Base-by-base conservation (phyloP, 2,888 invertebrate species). In the Parochlus steinenii region DNA sequence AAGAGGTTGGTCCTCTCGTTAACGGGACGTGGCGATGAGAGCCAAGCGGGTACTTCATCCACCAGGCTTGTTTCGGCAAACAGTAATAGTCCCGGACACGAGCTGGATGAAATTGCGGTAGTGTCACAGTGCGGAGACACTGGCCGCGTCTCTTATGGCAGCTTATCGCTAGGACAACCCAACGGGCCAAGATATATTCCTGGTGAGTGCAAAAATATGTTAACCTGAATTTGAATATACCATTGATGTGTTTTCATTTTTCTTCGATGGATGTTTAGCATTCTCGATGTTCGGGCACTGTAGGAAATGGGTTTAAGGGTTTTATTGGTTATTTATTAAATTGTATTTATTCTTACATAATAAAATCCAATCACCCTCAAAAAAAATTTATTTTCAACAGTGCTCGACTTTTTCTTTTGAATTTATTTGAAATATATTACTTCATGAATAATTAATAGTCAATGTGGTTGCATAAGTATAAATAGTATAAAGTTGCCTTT, bases 31-130 rank as follows among this genome's bases (percentile, higher is more conserved):
- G 67, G 65, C 49, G 64, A 67, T 55, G 64, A 65, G 50, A 63
- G 64, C 52, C 55, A 53, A 44, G 44, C 44, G 44, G 56, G 57
- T 41, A 56, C 57, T 47, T 62, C 64, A 44, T 58, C 59, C 39
- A 58, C 59, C 42, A 62, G 64, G 46, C 55, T 65, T 45, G 64
- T 65, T 45, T 61, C 63, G 41, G 49, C 48, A 34, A 47, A 45
- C 38, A 43, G 44, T 33, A 44, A 44, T 31, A 58, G 56, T 42
- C 55, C 54, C 31, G 58, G 57, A 38, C 69, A 69, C 60, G 73
- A 73, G 50, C 58, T 72, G 43, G 71, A 72, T 48, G 73, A 74
- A 57, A 74, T 75, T 48, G 71, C 75, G 40, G 67, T 75, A 45
- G 71, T 75, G 43, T 69, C 69, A 31, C 71, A 71, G 44, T 67